Evolutionary conservation across 2,888 invertebrate species (phyloP), one percentile per base, ranked within the genome.

Genomic region (Polia nebulosa): DNA sequence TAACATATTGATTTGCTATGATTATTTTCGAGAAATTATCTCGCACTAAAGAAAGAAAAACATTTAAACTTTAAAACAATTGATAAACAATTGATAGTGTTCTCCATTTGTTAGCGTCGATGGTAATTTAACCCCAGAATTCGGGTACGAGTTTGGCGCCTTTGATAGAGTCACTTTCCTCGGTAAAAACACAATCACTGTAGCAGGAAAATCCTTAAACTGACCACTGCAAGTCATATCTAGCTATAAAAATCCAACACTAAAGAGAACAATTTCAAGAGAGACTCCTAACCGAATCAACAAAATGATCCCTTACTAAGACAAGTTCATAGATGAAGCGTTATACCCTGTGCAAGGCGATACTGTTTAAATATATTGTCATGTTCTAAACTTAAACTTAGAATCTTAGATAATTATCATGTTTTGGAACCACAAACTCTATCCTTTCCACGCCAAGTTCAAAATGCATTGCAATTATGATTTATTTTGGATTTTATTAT

Each of bases 331-430:
- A 68, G 55, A 80, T 61, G 75, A 83, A 83, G 82, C 83, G 67
- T 69, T 41, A 76, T 91, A 90, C 91, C 91, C 91, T 90, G 91
- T 88, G 84, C 80, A 72, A 85, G 85, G 86, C 84, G 85, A 89
- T 89, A 88, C 85, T 85, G 84, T 81, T 86, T 70, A 64, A 57
- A 74, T 75, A 82, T 90, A 90, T 89, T 90, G 90, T 89, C 89
- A 87, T 80, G 76, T 76, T 79, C 62, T 66, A 80, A 39, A 72
- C 45, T 70, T 72, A 20, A 62, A 22, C 27, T 63, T 45, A 47
- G 11, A 53, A n/a, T 53, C 32, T 15, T 32, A 47, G 32, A 72
- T 53, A 45, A 61, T 32, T 25, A n/a, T 2, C 71, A 39, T 34
- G 6, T 22, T 52, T 29, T 29, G 0, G 11, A 20, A 70, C 17